Evolutionary conservation across 1,140 invertebrate genomes (phyloP).

Genomic region (Drosophila baimaii): DNA sequence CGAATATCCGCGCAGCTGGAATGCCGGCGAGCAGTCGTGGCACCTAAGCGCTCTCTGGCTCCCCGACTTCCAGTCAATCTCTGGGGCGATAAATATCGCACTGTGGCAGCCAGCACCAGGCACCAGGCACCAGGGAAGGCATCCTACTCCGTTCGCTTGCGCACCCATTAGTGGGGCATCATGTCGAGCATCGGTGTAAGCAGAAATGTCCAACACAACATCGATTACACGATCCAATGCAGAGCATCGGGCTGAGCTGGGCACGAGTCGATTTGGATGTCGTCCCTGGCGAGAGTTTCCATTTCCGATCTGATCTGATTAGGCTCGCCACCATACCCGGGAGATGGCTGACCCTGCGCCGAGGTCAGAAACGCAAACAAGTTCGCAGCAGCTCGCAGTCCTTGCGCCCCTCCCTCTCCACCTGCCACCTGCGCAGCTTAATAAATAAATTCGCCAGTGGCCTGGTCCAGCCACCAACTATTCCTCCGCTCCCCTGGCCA

Average conservation of each 20-base stretch:
- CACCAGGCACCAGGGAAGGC: no score
- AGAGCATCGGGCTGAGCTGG: conserved; percentile 27
- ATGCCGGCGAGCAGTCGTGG: conserved; percentile 2
- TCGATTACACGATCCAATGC: conserved; percentile 72
- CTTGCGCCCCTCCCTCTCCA: conserved; percentile 6
- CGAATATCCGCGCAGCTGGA: conserved; percentile 20
- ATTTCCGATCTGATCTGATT: conserved; percentile 47
- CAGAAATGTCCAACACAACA: conserved; percentile 69
- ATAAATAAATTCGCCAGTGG: conserved; percentile 62
- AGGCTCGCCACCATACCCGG: conserved; percentile 20
- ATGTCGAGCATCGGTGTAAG: conserved; percentile 61
- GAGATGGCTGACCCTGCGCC: conserved; percentile 16
- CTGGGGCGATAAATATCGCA: conserved; percentile 69
- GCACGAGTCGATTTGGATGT: conserved; percentile 50
- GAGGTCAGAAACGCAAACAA: conserved; percentile 48
- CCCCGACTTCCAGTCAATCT: conserved; percentile 47
- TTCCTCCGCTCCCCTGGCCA: not conserved
- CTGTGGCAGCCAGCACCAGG: conserved; percentile 42
- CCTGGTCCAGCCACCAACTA: conserved; percentile 1
- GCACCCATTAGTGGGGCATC: conserved; percentile 65
- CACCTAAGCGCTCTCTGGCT: not conserved
- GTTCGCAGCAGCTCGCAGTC: conserved; percentile 42
- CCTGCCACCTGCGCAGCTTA: conserved; percentile 72
- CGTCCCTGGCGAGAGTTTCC: conserved; percentile 10
- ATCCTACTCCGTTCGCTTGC: conserved; percentile 15